Conservation (phyloP, 64 coral and sea anemone genomes). For the Hydrozoanthus tunicans region DNA sequence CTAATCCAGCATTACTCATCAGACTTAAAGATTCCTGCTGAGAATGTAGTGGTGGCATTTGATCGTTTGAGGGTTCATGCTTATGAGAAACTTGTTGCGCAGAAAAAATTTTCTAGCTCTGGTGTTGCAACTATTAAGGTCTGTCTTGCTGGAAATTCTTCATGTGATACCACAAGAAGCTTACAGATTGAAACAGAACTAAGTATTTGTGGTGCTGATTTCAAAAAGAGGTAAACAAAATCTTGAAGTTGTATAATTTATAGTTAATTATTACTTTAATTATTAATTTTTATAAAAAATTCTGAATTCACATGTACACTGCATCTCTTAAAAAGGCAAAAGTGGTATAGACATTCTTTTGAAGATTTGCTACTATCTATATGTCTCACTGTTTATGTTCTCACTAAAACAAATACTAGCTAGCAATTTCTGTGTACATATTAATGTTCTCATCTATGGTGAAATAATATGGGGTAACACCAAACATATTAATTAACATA, state of each 20-base stretch:
- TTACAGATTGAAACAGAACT: conserved; percentile 68
- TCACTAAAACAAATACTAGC: too few relatives aligned
- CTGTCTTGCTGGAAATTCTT: conserved; percentile 55
- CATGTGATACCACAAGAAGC: conserved; percentile 25
- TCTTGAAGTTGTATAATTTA: not conserved
- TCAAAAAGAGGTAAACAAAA: conserved; percentile 63
- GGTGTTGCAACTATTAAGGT: conserved; percentile 79
- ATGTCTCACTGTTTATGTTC: too few relatives aligned
- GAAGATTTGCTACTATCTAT: too few relatives aligned
- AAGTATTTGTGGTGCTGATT: conserved; percentile 61
- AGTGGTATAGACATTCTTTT: too few relatives aligned
- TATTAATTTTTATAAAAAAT: too few relatives aligned
- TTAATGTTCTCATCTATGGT: too few relatives aligned
- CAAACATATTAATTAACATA: too few relatives aligned
- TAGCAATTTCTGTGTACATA: too few relatives aligned
- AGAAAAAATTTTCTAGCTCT: conserved; percentile 62
- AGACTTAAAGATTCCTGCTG: conserved; percentile 7
- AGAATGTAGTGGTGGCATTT: conserved; percentile 53
- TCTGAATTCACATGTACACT: too few relatives aligned
- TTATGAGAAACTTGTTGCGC: conserved; percentile 64
- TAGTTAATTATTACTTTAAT: not conserved
- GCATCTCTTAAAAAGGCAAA: too few relatives aligned
- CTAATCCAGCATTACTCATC: conserved; percentile 58
- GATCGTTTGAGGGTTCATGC: conserved; percentile 74
- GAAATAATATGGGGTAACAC: too few relatives aligned